Conservation (phyloP, 2,797 vertebrate genomes). For the Betta splendens region DNA sequence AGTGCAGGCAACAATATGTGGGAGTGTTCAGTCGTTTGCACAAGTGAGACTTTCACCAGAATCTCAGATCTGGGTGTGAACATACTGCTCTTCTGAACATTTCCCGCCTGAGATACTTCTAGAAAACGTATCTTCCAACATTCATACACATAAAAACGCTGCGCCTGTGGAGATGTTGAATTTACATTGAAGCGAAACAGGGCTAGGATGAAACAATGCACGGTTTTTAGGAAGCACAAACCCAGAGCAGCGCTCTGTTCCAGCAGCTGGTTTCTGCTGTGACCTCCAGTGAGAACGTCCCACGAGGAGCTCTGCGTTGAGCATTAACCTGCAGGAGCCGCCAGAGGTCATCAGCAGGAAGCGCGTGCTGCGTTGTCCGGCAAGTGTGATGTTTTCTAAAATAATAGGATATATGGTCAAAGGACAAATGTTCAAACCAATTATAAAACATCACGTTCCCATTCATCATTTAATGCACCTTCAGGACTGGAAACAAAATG, state of each 20-base stretch:
- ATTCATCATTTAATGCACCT: too few species aligned
- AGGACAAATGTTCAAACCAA: too few species aligned
- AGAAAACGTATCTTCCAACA: slow-evolving; percentile 54
- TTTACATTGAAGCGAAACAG: slow-evolving; percentile 65
- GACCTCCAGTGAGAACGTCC: slow-evolving; percentile 27
- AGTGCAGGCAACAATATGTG: slow-evolving; percentile 15
- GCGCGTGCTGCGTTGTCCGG: slow-evolving; percentile 21
- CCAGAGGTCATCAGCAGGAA: slow-evolving; percentile 40
- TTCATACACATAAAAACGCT: too few species aligned
- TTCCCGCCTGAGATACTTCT: slow-evolving; percentile 22
- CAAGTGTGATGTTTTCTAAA: slow-evolving; percentile 23
- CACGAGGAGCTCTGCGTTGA: slow-evolving; percentile 52
- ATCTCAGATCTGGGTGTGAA: slow-evolving; percentile 36
- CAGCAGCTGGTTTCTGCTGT: slow-evolving; percentile 41
- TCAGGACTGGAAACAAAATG: too few species aligned
- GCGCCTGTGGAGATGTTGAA: slow-evolving; percentile 60
- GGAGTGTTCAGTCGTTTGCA: slow-evolving; percentile 40
- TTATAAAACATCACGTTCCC: too few species aligned
- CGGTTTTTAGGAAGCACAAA: slow-evolving; percentile 56
- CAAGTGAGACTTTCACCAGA: slow-evolving; percentile 22
- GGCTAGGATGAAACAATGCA: slow-evolving; percentile 52
- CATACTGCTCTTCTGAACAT: too few species aligned
- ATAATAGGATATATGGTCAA: too few species aligned
- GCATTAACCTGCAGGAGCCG: slow-evolving; percentile 68
- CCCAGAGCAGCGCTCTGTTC: slow-evolving; percentile 52